phyloP scores from a whole-genome alignment of 2,888 invertebrate species.

The Sarcophaga rosellei region DNA sequence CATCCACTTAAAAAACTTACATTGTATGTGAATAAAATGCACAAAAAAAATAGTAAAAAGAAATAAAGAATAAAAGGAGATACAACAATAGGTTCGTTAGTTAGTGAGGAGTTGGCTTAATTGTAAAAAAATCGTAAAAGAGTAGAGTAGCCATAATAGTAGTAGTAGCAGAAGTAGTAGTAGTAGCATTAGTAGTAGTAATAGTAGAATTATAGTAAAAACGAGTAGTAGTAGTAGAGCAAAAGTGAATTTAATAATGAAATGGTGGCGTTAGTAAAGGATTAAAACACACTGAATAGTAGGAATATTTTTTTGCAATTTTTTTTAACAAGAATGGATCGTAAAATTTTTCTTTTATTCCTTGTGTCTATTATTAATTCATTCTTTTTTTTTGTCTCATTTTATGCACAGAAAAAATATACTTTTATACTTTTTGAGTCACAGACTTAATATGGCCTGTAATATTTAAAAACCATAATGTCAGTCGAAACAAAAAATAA shows the following conservation, averaged over 20 bases:
- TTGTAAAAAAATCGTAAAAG: conserved; percentile 20
- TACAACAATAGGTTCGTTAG: conserved; percentile 43
- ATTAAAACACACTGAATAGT: conserved; percentile 34
- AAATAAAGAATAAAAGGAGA: background rate
- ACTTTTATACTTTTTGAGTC: background rate
- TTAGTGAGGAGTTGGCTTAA: conserved; percentile 51
- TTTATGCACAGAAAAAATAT: background rate
- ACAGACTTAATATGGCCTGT: background rate
- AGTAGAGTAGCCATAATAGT: conserved; percentile 5
- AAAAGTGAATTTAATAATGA: background rate
- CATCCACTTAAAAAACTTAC: background rate
- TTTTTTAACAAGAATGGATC: conserved; percentile 15
- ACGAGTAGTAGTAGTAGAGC: background rate
- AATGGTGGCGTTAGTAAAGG: conserved; percentile 16
- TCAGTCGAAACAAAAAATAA: background rate
- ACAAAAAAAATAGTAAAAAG: background rate
- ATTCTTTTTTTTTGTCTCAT: background rate
- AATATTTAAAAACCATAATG: background rate
- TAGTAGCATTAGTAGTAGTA: conserved; percentile 12
- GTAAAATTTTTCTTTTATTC: conserved; percentile 7
- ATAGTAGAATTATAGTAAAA: conserved; percentile 11
- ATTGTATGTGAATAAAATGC: background rate
- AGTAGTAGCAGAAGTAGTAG: background rate
- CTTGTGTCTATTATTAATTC: conserved; percentile 14
- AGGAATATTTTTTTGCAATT: conserved; percentile 9